Evolutionary conservation across 2,797 vertebrate genomes (phyloP), one percentile per base, ranked within the genome.

Genomic region (Mus minutoides): DNA sequence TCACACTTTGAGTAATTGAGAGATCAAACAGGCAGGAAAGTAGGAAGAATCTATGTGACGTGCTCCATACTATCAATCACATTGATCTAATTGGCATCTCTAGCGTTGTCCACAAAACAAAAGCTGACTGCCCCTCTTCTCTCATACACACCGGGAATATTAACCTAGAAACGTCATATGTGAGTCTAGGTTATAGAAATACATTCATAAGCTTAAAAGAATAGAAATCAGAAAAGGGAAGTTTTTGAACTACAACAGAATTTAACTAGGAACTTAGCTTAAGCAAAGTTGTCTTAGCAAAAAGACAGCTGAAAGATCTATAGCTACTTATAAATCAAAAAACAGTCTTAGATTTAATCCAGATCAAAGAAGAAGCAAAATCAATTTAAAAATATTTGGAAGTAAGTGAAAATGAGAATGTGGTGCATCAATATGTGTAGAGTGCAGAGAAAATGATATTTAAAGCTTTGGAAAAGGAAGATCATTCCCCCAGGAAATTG

Each of bases 391-490:
- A 88, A 31, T 49, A 76, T 69, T 79, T 93, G 75, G 11, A 77
- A 58, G 9, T 69, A 78, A 79, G 94, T n/a, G 21, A 94, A 94
- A 93, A 84, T 60, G 22, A 80, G 64, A 69, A 26, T 46, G 54
- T 10, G 87, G 37, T 4, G 83, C 56, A 75, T 19, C 10, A 62
- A 78, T 89, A 88, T 78, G 5, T 60, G 0, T 60, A 21, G 8
- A 77, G 56, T 86, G 3, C 3, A 60, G 14, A 78, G 62, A 78
- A 96, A 75, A 6, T 31, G 62, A 67, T 49, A 3, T 58, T 76
- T 91, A 86, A 29, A 91, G 78, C 79, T 75, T 92, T 90, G 19
- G 52, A 49, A 92, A 92, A 79, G 83, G 80, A 49, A 93, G 52
- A 52, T 40, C 4, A 0, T 60, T 54, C 69, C 54, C 29, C 91